Conservation (phyloP, 2,888 invertebrate species). For the Thecocarcelia acutangulata region DNA sequence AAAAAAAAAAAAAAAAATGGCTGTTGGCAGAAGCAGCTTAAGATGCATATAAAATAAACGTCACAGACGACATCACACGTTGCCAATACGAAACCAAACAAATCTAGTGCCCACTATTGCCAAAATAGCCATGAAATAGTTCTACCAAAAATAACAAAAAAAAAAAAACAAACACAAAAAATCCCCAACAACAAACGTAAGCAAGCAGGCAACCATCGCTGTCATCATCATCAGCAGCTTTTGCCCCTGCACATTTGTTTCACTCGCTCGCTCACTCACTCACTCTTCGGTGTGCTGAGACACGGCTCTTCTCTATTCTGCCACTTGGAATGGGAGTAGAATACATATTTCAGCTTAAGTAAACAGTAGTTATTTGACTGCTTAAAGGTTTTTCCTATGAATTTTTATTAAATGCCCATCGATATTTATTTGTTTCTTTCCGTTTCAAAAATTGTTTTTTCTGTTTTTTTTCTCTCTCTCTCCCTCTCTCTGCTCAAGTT, state of each 20-base stretch:
- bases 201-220: conserved; percentile 33
- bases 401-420: conserved; percentile 70
- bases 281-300: not conserved
- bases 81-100: conserved; percentile 70
- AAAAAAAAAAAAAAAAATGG: conserved; percentile 51
- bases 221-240: conserved; percentile 21
- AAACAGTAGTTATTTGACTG: conserved; percentile 69
- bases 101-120: conserved; percentile 74
- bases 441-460: conserved; percentile 4
- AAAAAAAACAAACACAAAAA: not conserved
- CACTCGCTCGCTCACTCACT: conserved; percentile 35
- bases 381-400: conserved; percentile 67
- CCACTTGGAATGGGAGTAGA: conserved; percentile 43
- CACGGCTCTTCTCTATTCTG: conserved; percentile 6
- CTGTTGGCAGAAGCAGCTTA: conserved; percentile 58
- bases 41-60: conserved; percentile 74
- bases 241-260: conserved; percentile 21
- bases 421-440: conserved; percentile 61
- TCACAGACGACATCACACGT: conserved; percentile 79
- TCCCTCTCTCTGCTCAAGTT: not conserved
- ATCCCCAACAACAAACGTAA: conserved; percentile 13
- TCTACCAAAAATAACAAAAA: conserved; percentile 4
- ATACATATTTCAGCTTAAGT: conserved; percentile 49
- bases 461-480: not conserved
- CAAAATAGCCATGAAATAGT: conserved; percentile 63